Evolutionary conservation across 1,140 invertebrate species (phyloP).

Genomic region (Solenopsis fugax): DNA sequence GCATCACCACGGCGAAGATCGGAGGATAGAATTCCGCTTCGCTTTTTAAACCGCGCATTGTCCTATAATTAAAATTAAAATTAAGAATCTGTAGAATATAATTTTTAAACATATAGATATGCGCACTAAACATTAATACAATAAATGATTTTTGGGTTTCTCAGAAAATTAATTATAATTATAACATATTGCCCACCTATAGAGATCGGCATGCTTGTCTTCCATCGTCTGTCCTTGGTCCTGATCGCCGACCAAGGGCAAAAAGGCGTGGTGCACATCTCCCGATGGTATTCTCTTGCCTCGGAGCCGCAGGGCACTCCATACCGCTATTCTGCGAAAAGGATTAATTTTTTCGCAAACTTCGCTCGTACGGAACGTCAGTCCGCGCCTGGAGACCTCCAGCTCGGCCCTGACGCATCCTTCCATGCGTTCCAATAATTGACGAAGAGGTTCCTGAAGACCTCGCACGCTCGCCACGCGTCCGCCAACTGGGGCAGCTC

Average conservation of each 20-base stretch:
- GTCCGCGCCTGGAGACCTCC: conserved; percentile 83
- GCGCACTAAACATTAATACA: neutral
- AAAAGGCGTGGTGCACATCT: conserved; percentile 90
- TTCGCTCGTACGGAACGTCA: conserved; percentile 83
- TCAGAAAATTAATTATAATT: neutral
- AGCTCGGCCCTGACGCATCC: conserved; percentile 81
- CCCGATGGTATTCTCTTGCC: conserved; percentile 74
- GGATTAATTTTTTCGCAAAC: conserved; percentile 86
- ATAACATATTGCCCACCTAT: conserved; percentile 69
- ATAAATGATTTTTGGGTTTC: neutral
- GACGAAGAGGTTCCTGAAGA: conserved; percentile 92
- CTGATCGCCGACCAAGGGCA: conserved; percentile 93
- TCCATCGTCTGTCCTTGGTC: conserved; percentile 78
- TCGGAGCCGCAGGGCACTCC: conserved; percentile 89
- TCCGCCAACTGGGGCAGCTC: conserved; percentile 91
- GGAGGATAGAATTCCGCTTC: conserved; percentile 90
- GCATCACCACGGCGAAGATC: conserved; percentile 96
- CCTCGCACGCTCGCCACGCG: conserved; percentile 94
- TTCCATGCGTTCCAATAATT: conserved; percentile 87
- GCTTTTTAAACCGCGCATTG: conserved; percentile 82
- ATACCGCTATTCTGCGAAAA: conserved; percentile 96
- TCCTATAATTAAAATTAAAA: conserved; percentile 68
- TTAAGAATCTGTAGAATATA: neutral
- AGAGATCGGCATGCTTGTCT: conserved; percentile 84
- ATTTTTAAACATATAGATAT: neutral